phyloP scores from a whole-genome alignment of 2,888 invertebrate species.

The Micoletzkya japonica region DNA sequence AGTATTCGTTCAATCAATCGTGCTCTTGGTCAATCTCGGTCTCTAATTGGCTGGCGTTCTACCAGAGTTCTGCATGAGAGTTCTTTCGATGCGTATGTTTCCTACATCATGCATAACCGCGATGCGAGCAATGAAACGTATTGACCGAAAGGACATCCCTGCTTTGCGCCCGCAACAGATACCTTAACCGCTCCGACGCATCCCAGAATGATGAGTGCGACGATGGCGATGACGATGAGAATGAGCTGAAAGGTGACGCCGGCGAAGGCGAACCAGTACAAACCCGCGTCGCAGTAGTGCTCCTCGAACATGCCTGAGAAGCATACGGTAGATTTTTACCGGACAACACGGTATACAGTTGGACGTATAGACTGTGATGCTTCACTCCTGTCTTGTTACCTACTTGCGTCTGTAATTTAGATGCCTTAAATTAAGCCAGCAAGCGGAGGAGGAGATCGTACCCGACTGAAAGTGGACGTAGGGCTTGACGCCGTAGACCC shows the following conservation, averaged over 20 bases:
- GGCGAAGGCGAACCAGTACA: slow-evolving; percentile 48
- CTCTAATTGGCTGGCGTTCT: no score
- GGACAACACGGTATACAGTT: not conserved
- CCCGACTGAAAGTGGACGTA: slow-evolving; percentile 52
- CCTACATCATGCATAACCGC: no score
- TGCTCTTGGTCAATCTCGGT: no score
- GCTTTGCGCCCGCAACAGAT: not conserved
- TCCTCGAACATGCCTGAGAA: slow-evolving; percentile 33
- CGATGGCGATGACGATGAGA: slow-evolving; percentile 38
- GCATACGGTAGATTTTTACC: not conserved
- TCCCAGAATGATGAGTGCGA: slow-evolving; percentile 44
- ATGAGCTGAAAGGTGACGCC: slow-evolving; percentile 29
- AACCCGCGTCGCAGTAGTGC: slow-evolving; percentile 49
- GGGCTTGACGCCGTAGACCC: slow-evolving; percentile 55
- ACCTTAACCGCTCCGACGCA: slow-evolving; percentile 41
- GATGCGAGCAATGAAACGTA: no score
- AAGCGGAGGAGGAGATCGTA: no score
- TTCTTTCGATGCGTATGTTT: no score
- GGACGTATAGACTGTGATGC: not conserved
- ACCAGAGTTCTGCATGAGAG: no score
- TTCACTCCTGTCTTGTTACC: no score
- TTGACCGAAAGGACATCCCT: not conserved
- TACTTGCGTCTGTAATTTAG: no score
- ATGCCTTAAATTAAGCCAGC: no score
- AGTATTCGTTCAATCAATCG: no score